Evolutionary conservation across 2,888 invertebrate genomes (phyloP), one percentile per base, ranked within the genome.

Genomic region (Dryocosmus kuriphilus): DNA sequence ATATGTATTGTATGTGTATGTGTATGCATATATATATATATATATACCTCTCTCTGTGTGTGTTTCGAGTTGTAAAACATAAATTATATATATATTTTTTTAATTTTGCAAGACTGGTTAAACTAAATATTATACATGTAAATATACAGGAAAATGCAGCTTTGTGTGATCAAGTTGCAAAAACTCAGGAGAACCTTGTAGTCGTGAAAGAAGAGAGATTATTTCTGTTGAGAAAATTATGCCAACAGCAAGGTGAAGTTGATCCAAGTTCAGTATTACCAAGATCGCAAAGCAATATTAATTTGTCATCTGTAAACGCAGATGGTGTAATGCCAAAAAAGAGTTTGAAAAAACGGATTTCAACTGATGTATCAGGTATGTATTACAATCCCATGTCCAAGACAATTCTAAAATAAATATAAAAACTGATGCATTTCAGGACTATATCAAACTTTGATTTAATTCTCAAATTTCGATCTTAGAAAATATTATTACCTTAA

Each of bases 121-220:
- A 41, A 41, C 14, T 14, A 14, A 41, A 41, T 41, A 41, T 41
- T 27, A 74, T 57, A 62, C 27, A 41, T 19, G 16, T 32, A 19
- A 41, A 16, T 65, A 24, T 22, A 65, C 86, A 96, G 96, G 96
- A 96, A 93, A 97, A 96, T 92, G 95, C 96, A 75, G 96, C 96
- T 7, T 91, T 98, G 3, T 97, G 97, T 91, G 98, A 98, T 92
- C 97, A 98, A 93, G 95, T 97, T 22, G 95, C 96, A 0, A 94
- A 95, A 90, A 94, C 96, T 81, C 97, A 98, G 92, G 96, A 97
- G 86, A 96, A 96, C 90, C 94, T 97, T 73, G 92, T 95, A 35
- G 94, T 95, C 75, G 95, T 96, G 0, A 96, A 96, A 88, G 97
- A 97, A 89, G 97, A 98, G 91, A 93, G 97, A 80, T 94, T 96